Evolutionary conservation across 2,888 invertebrate species (phyloP).

Genomic region (Pterobdella sp.): DNA sequence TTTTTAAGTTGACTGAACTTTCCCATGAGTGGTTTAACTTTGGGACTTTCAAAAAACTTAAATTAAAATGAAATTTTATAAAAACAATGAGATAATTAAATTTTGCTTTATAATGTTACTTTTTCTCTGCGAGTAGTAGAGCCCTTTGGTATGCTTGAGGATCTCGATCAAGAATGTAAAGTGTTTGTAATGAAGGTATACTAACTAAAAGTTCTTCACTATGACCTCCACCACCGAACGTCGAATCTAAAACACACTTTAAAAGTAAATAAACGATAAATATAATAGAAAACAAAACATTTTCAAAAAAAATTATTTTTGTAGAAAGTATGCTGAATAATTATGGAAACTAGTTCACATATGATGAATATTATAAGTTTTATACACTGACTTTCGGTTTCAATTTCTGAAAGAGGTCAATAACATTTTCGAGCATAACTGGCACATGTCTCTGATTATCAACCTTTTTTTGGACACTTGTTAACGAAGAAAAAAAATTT

Average conservation of each 20-base stretch:
- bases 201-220: slow-evolving; percentile 65
- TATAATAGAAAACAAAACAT: neutral
- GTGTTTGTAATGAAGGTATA: slow-evolving; percentile 58
- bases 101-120: slow-evolving; percentile 23
- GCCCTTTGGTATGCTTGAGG: slow-evolving; percentile 68
- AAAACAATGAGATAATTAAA: neutral
- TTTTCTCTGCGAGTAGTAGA: slow-evolving; percentile 53
- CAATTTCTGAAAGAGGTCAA: neutral
- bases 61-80: neutral
- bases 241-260: slow-evolving; percentile 74
- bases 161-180: slow-evolving; percentile 81
- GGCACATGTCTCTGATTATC: neutral
- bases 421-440: neutral
- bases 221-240: slow-evolving; percentile 91
- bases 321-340: neutral
- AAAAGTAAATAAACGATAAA: neutral
- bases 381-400: neutral
- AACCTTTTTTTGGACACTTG: neutral
- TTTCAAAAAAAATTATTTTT: neutral
- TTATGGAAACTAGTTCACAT: too few relatives aligned
- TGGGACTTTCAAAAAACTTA: slow-evolving; percentile 35
- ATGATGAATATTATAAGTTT: neutral
- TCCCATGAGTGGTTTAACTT: slow-evolving; percentile 70
- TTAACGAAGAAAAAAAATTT: neutral
- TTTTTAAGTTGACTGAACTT: slow-evolving; percentile 76